phyloP scores from a whole-genome alignment of 2,888 invertebrate species.

The Coecobrya sp. region DNA sequence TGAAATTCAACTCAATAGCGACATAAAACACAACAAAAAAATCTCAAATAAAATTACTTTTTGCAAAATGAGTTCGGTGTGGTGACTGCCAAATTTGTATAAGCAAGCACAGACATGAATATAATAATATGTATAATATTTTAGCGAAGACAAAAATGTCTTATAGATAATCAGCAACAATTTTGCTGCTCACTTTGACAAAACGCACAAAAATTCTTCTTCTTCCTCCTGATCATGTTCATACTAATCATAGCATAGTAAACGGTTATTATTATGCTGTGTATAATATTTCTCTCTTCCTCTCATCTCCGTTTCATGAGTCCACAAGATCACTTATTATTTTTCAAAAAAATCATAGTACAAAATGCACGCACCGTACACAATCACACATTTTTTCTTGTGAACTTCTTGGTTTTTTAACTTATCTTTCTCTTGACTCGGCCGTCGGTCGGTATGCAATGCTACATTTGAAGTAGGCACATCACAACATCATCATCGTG shows the following conservation, averaged over 20 bases:
- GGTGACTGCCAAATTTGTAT: background rate
- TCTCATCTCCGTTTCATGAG: slow-evolving; percentile 42
- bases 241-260: background rate
- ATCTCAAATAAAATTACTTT: background rate
- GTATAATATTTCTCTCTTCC: slow-evolving; percentile 14
- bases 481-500: slow-evolving; percentile 24
- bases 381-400: background rate
- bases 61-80: background rate
- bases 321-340: slow-evolving; percentile 24
- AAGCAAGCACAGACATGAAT: background rate
- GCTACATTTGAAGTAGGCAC: slow-evolving; percentile 40
- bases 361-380: slow-evolving; percentile 1
- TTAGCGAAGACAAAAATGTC: background rate
- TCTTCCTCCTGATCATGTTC: slow-evolving; percentile 22
- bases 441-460: slow-evolving; percentile 29
- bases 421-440: slow-evolving; percentile 49
- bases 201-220: slow-evolving; percentile 48
- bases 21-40: background rate
- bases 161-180: background rate
- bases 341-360: background rate
- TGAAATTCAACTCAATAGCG: background rate
- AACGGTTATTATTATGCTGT: too few relatives aligned
- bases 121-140: background rate
- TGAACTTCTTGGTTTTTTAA: slow-evolving; percentile 3
- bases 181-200: slow-evolving; percentile 27